These are phyloP conservation scores for Abrostola triplasia DNA, from an alignment of 2,888 invertebrate genomes.

Conservation along the genomic window DNA sequence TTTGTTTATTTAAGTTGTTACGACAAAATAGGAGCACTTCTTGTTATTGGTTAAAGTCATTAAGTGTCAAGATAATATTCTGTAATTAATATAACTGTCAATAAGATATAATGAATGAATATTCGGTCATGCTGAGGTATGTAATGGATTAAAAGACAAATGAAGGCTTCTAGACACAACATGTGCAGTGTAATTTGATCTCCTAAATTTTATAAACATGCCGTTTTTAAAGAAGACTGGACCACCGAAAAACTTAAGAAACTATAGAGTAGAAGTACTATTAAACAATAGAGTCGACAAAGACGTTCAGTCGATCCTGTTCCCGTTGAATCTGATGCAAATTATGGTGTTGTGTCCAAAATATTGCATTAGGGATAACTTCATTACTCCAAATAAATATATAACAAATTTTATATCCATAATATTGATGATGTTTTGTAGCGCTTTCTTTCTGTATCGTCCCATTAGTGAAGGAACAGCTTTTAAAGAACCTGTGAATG, in stretches of 20 bases:
- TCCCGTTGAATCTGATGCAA: slow-evolving; percentile 11
- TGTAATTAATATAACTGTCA: too few relatives aligned
- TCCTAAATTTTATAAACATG: background rate
- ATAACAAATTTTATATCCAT: background rate
- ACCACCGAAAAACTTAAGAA: background rate
- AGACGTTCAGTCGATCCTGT: slow-evolving; percentile 9
- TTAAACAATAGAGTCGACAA: slow-evolving; percentile 4
- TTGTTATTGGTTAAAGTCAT: too few relatives aligned
- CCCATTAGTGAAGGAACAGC: too few relatives aligned
- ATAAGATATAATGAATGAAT: too few relatives aligned
- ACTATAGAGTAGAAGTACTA: background rate
- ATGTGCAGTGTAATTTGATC: too few relatives aligned
- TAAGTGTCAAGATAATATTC: too few relatives aligned
- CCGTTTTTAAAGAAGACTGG: background rate
- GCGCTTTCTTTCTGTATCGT: too few relatives aligned
- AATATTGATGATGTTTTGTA: background rate
- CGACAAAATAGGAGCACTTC: too few relatives aligned
- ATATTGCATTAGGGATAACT: slow-evolving; percentile 13
- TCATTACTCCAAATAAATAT: slow-evolving; percentile 7
- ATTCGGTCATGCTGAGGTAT: too few relatives aligned
- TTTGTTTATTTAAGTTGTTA: too few relatives aligned
- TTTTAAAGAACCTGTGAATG: too few relatives aligned
- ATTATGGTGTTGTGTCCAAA: slow-evolving; percentile 17
- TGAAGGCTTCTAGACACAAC: background rate
- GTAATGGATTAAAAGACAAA: too few relatives aligned